Evolutionary conservation across 35 echinoderm and acorn worm species (phyloP).

Genomic region (Nesometra sesokonis): DNA sequence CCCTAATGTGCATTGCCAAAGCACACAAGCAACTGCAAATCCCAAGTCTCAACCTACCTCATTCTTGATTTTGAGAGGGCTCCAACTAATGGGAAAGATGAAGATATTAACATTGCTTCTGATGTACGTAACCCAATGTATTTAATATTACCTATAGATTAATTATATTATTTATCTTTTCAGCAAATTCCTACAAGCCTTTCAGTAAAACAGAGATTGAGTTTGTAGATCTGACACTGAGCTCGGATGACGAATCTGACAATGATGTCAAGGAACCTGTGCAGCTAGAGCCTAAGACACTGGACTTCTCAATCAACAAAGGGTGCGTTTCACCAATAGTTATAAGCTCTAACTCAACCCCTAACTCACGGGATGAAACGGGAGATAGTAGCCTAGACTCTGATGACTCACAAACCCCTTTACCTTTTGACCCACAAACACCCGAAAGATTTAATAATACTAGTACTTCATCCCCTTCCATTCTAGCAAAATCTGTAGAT

Average conservation of each 20-base stretch:
- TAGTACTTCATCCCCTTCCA: not conserved
- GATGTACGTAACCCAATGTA: too few species aligned
- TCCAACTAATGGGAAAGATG: too few species aligned
- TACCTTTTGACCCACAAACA: not conserved
- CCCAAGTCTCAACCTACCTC: too few species aligned
- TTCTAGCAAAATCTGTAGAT: not conserved
- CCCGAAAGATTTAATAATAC: too few species aligned
- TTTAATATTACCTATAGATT: not conserved
- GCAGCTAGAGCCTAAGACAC: not conserved
- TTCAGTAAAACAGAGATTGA: not conserved
- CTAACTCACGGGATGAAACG: not conserved
- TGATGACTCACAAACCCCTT: not conserved
- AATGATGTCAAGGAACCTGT: not conserved
- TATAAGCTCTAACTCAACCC: not conserved
- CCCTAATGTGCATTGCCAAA: too few species aligned
- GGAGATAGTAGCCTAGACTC: not conserved
- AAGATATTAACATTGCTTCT: too few species aligned
- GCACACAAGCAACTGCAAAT: too few species aligned
- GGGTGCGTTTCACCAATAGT: not conserved
- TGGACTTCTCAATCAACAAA: not conserved
- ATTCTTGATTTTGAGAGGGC: too few species aligned
- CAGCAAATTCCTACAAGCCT: constrained; percentile 12
- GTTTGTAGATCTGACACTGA: constrained; percentile 19
- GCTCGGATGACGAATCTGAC: constrained; percentile 15
- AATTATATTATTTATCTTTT: constrained; percentile 9